Conservation (phyloP, 2,113 vertebrate species). For the Amblyopsis rosae region DNA sequence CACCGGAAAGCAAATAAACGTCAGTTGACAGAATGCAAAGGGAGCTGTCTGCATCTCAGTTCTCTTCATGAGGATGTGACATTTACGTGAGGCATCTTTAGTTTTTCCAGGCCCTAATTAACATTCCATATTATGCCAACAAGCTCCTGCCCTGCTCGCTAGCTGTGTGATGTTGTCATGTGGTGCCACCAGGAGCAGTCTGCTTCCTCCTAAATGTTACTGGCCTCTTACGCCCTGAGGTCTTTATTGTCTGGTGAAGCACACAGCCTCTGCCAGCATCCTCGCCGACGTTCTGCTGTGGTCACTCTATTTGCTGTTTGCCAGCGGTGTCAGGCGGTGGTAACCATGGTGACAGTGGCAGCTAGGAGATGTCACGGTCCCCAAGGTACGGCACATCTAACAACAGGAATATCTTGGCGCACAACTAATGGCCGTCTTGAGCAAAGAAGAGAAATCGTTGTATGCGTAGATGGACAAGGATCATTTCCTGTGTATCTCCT, state of each 20-base stretch:
- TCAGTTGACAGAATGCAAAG: conserved; percentile 26
- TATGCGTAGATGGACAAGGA: not conserved
- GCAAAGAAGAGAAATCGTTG: conserved; percentile 21
- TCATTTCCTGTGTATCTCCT: no score
- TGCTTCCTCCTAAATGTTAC: conserved; percentile 22
- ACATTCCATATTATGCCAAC: conserved; percentile 54
- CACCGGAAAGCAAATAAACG: conserved; percentile 53
- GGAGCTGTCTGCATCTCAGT: not conserved
- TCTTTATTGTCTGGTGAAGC: conserved; percentile 60
- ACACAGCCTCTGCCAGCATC: conserved; percentile 57
- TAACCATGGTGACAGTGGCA: conserved; percentile 68
- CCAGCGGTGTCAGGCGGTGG: conserved; percentile 54
- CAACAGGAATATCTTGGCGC: conserved; percentile 39
- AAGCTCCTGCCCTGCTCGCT: conserved; percentile 12
- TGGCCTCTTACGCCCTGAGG: conserved; percentile 33
- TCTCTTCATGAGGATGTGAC: conserved; percentile 54
- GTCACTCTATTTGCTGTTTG: conserved; percentile 53
- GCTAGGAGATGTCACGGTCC: conserved; percentile 34
- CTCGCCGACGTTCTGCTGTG: conserved; percentile 64
- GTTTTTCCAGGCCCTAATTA: conserved; percentile 59
- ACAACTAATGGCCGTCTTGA: conserved; percentile 29
- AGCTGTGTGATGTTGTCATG: conserved; percentile 15
- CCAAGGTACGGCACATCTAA: conserved; percentile 38
- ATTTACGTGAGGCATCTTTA: conserved; percentile 53
- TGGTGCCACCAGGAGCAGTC: not conserved